These are phyloP conservation scores for Diadromus collaris DNA, from an alignment of 2,888 invertebrate genomes.

Conservation along the genomic window DNA sequence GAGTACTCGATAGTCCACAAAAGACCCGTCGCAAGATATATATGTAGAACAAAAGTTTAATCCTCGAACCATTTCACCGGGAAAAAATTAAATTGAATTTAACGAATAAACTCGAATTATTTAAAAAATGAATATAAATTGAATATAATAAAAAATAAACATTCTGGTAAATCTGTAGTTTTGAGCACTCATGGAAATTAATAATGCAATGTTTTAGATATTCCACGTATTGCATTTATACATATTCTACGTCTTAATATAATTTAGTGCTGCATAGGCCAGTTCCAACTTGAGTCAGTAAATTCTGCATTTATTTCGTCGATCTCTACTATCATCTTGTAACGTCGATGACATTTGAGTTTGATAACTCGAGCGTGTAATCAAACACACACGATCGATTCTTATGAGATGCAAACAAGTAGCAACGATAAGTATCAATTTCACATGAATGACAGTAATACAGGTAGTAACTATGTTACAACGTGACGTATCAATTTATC, in stretches of 20 bases:
- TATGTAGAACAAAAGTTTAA: not conserved
- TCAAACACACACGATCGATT: not conserved
- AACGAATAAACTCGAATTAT: too few relatives aligned
- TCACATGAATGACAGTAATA: not conserved
- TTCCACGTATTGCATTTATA: too few relatives aligned
- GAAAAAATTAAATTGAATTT: too few relatives aligned
- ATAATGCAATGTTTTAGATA: too few relatives aligned
- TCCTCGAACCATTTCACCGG: not conserved
- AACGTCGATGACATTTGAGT: not conserved
- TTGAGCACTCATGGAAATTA: too few relatives aligned
- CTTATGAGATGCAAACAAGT: too few relatives aligned
- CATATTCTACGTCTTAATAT: not conserved
- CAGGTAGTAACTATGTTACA: not conserved
- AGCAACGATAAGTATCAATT: not conserved
- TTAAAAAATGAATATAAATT: too few relatives aligned
- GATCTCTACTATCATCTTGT: too few relatives aligned
- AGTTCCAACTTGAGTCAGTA: too few relatives aligned
- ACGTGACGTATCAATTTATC: not conserved
- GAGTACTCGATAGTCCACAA: not conserved
- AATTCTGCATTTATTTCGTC: too few relatives aligned
- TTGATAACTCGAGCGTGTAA: not conserved
- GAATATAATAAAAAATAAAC: too few relatives aligned
- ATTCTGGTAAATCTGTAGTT: not conserved
- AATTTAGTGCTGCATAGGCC: too few relatives aligned
- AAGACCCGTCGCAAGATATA: not conserved